These are phyloP conservation scores for Drosophila arawakana DNA, from an alignment of 1,140 invertebrate genomes.

Conservation along the genomic window DNA sequence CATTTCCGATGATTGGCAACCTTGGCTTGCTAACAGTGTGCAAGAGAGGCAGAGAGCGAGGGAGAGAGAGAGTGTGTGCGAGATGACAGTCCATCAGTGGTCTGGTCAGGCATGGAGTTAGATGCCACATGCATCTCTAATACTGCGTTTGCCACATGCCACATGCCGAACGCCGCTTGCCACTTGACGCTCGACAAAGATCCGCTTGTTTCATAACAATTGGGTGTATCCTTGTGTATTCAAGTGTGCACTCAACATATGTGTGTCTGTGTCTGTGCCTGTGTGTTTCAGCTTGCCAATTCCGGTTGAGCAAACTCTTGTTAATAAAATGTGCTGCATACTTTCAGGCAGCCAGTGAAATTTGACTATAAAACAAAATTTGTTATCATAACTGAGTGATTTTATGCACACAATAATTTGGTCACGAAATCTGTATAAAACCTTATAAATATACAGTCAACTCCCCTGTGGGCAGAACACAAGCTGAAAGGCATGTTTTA, in stretches of 20 bases:
- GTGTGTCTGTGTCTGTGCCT: background rate
- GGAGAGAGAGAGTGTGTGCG: too few relatives aligned
- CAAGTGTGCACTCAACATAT: background rate
- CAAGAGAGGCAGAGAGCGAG: background rate
- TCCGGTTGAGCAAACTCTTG: background rate
- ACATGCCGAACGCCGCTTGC: background rate
- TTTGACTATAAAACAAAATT: background rate
- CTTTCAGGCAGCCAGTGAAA: conserved; percentile 1
- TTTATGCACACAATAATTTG: too few relatives aligned
- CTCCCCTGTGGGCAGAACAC: too few relatives aligned
- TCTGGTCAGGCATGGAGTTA: background rate
- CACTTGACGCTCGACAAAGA: conserved; percentile 2
- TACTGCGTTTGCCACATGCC: conserved; percentile 10
- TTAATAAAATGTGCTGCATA: background rate
- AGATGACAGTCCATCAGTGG: background rate
- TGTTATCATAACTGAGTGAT: background rate
- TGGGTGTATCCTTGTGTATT: background rate
- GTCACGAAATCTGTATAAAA: too few relatives aligned
- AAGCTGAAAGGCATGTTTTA: too few relatives aligned
- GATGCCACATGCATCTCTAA: conserved; percentile 2
- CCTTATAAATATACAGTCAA: too few relatives aligned
- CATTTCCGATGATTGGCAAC: conserved; percentile 50
- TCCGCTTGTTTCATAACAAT: conserved; percentile 6
- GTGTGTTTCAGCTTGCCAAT: background rate
- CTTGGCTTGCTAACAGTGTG: conserved; percentile 2